A percentile compares a stretch with the other conserved stretches of the same genome.
Evolutionary conservation across 1,140 invertebrate species (phyloP).

Genomic region (Drosophila suzukii): DNA sequence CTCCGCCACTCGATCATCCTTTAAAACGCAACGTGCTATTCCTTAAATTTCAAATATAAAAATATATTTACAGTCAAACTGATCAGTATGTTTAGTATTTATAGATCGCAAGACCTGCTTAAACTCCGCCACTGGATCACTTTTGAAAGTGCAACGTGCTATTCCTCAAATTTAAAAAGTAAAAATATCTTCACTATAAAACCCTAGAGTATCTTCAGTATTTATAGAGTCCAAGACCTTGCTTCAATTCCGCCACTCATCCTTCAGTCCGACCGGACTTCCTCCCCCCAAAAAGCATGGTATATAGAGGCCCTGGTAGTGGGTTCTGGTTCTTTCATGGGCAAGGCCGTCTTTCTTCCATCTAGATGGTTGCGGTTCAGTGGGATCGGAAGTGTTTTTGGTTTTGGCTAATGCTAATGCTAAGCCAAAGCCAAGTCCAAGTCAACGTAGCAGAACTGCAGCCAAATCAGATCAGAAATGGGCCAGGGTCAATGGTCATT

Average conservation of each 20-base stretch:
- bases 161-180: too few species aligned
- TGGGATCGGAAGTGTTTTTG: constrained; percentile 53
- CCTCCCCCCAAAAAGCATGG: constrained; percentile 11
- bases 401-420: constrained; percentile 1
- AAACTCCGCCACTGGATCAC: constrained; percentile 2
- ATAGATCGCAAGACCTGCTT: not conserved
- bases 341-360: constrained; percentile 49
- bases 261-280: constrained; percentile 34
- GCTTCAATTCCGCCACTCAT: constrained; percentile 3
- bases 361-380: constrained; percentile 76
- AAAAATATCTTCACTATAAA: too few species aligned
- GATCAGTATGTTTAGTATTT: not conserved
- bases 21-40: too few species aligned
- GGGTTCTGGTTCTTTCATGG: constrained; percentile 38
- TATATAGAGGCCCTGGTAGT: not conserved
- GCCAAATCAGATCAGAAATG: constrained; percentile 5
- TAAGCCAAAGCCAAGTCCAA: constrained; percentile 30
- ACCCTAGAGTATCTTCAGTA: too few species aligned
- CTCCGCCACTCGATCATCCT: too few species aligned
- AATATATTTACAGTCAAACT: too few species aligned
- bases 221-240: not conserved
- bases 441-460: constrained; percentile 44
- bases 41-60: too few species aligned
- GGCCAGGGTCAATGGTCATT: too few species aligned
- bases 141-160: too few species aligned